Conservation (phyloP, 2,888 invertebrate species). For the Drosophila stalkeri region DNA sequence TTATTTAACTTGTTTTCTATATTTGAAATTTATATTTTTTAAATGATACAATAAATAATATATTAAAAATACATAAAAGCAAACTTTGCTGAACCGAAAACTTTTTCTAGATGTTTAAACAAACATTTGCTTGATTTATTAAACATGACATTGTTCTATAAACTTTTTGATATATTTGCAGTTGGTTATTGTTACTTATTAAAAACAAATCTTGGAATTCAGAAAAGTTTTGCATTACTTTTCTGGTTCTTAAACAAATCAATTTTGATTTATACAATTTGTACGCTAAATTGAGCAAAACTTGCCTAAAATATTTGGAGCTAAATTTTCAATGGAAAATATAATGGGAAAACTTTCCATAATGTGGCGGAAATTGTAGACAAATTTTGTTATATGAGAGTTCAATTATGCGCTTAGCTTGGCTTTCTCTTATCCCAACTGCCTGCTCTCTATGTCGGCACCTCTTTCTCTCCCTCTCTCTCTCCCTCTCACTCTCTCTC, state of each 20-base stretch:
- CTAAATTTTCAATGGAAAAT: neutral
- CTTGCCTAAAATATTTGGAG: slow-evolving; percentile 8
- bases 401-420: slow-evolving; percentile 8
- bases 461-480: neutral
- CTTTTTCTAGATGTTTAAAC: neutral
- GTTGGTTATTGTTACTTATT: neutral
- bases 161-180: neutral
- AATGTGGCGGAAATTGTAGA: slow-evolving; percentile 7
- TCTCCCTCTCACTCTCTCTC: neutral
- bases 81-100: neutral
- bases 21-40: neutral
- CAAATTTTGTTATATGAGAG: neutral
- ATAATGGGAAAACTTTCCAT: slow-evolving; percentile 9
- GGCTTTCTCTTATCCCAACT: slow-evolving; percentile 26
- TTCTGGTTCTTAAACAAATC: neutral
- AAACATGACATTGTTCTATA: neutral
- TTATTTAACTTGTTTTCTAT: neutral
- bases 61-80: neutral
- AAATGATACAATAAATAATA: neutral
- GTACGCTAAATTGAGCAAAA: neutral
- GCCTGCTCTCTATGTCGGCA: neutral
- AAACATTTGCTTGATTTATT: neutral
- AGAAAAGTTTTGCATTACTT: neutral
- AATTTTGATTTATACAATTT: slow-evolving; percentile 5
- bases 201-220: neutral